Conservation (phyloP, 2,797 vertebrate species). For the Myiotriccus ornatus region DNA sequence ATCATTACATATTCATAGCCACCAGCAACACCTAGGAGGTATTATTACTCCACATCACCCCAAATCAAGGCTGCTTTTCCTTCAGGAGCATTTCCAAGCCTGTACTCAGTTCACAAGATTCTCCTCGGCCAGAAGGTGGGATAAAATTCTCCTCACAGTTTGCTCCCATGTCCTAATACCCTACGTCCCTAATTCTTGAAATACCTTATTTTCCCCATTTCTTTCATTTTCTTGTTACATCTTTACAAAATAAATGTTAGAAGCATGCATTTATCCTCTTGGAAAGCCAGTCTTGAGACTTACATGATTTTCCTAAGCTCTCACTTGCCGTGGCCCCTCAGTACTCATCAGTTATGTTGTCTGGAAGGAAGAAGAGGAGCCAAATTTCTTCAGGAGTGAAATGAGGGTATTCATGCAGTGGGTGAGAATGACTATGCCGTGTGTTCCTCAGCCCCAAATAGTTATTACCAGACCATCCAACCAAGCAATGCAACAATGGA, state of each 20-base stretch:
- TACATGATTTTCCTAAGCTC: neutral
- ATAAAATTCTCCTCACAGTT: neutral
- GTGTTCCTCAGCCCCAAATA: conserved; percentile 21
- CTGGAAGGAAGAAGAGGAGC: conserved; percentile 24
- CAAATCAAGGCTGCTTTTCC: neutral
- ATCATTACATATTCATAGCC: conserved; percentile 23
- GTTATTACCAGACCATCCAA: conserved; percentile 26
- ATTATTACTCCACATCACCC: neutral
- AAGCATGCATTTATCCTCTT: neutral
- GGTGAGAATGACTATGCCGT: neutral
- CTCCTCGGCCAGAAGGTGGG: neutral
- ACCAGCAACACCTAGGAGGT: neutral
- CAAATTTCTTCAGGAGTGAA: conserved; percentile 35
- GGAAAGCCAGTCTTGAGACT: neutral
- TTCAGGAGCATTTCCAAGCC: neutral
- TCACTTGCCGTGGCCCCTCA: neutral
- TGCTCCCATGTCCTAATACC: neutral
- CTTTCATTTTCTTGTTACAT: neutral
- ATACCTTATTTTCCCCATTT: neutral
- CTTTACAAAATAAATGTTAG: neutral
- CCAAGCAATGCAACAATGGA: conserved; percentile 36
- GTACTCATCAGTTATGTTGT: neutral
- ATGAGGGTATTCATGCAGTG: neutral
- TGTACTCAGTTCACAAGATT: neutral
- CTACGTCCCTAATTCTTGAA: neutral